These are phyloP conservation scores for Plutella xylostella DNA, from an alignment of 2,888 invertebrate genomes.

Conservation along the genomic window DNA sequence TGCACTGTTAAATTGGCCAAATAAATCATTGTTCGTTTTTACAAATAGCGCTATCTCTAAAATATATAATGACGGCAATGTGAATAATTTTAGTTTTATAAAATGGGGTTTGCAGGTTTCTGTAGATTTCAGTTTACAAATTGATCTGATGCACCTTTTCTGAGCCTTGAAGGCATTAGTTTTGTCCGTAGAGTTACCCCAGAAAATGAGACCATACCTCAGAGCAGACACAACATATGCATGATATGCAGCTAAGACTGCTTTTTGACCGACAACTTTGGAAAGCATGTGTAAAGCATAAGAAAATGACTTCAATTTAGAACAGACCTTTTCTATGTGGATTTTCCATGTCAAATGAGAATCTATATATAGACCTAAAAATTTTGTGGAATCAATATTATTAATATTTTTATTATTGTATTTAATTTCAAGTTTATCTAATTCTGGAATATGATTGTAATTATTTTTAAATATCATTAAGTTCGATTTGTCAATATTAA, in stretches of 20 bases:
- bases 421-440: not conserved
- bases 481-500: not conserved
- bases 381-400: not conserved
- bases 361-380: not conserved
- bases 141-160: constrained; percentile 3
- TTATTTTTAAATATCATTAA: not conserved
- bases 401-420: not conserved
- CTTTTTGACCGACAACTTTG: not conserved
- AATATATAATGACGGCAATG: not conserved
- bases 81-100: not conserved
- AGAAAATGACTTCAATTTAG: not conserved
- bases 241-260: constrained; percentile 5
- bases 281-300: constrained; percentile 4
- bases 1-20: too few relatives aligned
- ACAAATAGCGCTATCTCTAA: constrained; percentile 17
- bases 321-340: not conserved
- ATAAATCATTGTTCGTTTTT: too few relatives aligned
- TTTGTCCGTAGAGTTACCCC: constrained; percentile 3
- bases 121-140: not conserved
- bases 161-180: not conserved
- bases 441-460: too few relatives aligned
- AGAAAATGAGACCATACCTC: constrained; percentile 7
- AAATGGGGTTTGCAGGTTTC: constrained; percentile 2
- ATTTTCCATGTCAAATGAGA: constrained; percentile 4
- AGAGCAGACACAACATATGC: constrained; percentile 2